These are phyloP conservation scores for Gastracanthus pulcherrimus DNA, from an alignment of 2,888 invertebrate species.

Conservation along the genomic window DNA sequence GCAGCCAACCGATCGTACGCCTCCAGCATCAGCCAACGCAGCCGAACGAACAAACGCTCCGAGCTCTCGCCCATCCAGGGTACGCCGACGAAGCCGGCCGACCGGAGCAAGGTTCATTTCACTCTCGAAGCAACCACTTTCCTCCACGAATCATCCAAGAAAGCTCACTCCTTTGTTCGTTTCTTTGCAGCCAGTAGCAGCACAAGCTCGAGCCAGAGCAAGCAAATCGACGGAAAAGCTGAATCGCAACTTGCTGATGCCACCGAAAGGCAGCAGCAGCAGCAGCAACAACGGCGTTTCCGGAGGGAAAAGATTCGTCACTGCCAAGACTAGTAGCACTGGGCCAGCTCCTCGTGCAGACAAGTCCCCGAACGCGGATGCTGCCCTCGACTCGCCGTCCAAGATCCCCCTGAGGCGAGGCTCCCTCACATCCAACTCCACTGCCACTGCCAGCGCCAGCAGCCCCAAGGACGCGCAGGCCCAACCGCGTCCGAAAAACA, in stretches of 20 bases:
- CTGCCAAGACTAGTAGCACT: constrained; percentile 39
- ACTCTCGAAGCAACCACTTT: too few species aligned
- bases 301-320: constrained; percentile 52
- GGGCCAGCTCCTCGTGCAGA: neutral
- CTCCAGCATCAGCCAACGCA: constrained; percentile 31
- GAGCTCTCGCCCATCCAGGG: constrained; percentile 72
- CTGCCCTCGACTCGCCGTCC: constrained; percentile 65
- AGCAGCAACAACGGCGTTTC: too few species aligned
- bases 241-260: constrained; percentile 52
- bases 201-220: too few species aligned
- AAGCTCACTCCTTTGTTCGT: too few species aligned
- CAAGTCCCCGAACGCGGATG: constrained; percentile 58
- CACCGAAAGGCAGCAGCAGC: constrained; percentile 60
- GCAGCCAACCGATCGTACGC: constrained; percentile 57
- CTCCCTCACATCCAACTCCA: too few species aligned
- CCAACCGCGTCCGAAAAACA: neutral
- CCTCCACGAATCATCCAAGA: too few species aligned
- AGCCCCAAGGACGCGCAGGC: neutral
- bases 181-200: too few species aligned
- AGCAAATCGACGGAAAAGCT: constrained; percentile 25
- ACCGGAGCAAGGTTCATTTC: neutral
- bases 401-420: constrained; percentile 71
- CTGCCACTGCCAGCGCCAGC: constrained; percentile 36
- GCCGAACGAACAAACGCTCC: constrained; percentile 55
- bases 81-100: constrained; percentile 68